A percentile compares a stretch with the other conserved stretches of the same genome.
Evolutionary conservation across 2,888 invertebrate genomes (phyloP).

Genomic region (Tachina fera): DNA sequence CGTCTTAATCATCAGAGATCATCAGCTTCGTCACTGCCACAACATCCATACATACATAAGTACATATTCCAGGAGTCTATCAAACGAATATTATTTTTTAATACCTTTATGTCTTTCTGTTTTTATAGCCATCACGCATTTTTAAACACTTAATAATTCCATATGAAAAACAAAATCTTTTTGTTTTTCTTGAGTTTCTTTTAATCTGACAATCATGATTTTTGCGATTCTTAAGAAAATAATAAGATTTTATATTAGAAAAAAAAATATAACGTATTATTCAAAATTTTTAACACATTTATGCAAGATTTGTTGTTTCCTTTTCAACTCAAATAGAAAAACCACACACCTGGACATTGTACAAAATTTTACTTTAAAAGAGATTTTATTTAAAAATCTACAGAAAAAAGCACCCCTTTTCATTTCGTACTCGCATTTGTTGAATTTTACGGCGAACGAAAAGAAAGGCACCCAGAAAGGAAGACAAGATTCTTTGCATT

Average conservation of each 20-base stretch:
- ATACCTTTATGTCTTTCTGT: constrained; percentile 48
- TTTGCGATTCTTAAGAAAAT: constrained; percentile 52
- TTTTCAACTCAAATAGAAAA: constrained; percentile 42
- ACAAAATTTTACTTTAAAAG: constrained; percentile 6
- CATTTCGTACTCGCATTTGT: background rate
- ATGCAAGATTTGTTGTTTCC: constrained; percentile 56
- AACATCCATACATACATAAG: background rate
- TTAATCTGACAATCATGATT: constrained; percentile 75
- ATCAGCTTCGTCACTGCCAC: constrained; percentile 11
- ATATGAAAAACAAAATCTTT: constrained; percentile 70
- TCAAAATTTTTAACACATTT: constrained; percentile 58
- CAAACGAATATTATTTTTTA: constrained; percentile 59
- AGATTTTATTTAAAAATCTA: constrained; percentile 54
- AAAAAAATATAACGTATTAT: constrained; percentile 21
- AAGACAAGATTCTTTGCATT: constrained; percentile 62
- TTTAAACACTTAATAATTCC: constrained; percentile 46
- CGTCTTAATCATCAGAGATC: background rate
- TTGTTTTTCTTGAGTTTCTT: constrained; percentile 75
- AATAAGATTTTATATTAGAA: constrained; percentile 35
- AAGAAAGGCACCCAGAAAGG: constrained; percentile 67
- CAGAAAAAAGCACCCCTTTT: constrained; percentile 76
- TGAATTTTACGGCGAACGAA: constrained; percentile 14
- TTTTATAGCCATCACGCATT: constrained; percentile 78
- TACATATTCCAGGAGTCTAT: constrained; percentile 33
- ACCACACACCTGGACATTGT: constrained; percentile 69